A percentile compares a stretch with the other conserved stretches of the same genome.
Evolutionary conservation across 2,797 vertebrate genomes (phyloP).

Genomic region (Tokudaia tokunoshimensis): DNA sequence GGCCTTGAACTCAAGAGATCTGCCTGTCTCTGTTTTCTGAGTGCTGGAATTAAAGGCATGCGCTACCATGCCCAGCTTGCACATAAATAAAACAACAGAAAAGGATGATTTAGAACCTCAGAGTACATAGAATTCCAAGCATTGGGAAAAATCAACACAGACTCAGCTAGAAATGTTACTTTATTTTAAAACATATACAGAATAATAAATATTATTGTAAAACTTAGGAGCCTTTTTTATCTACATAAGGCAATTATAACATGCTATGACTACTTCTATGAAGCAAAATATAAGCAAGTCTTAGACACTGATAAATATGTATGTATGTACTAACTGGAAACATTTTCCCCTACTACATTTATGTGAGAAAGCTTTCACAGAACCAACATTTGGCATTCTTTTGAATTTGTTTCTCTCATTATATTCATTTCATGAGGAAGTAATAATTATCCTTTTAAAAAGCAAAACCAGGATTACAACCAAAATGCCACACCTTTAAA

Average conservation of each 20-base stretch:
- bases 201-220: constrained; percentile 90
- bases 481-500: constrained; percentile 73
- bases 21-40: background rate
- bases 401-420: constrained; percentile 62
- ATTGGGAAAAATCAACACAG: constrained; percentile 66
- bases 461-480: constrained; percentile 67
- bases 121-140: constrained; percentile 35
- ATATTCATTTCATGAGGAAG: constrained; percentile 65
- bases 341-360: constrained; percentile 78
- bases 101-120: constrained; percentile 2
- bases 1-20: background rate
- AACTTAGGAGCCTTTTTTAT: constrained; percentile 89
- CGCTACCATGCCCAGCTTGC: background rate
- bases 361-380: constrained; percentile 83
- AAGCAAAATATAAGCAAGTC: constrained; percentile 87
- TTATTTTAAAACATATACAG: constrained; percentile 91
- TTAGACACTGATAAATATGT: constrained; percentile 86
- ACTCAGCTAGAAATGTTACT: constrained; percentile 88
- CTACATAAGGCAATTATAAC: constrained; percentile 90
- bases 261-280: constrained; percentile 88
- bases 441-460: constrained; percentile 69
- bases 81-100: background rate
- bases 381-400: constrained; percentile 77
- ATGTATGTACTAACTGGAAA: constrained; percentile 84
- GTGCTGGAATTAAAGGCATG: background rate